Evolutionary conservation across 2,888 invertebrate genomes (phyloP).

Genomic region (Acronicta aceris): DNA sequence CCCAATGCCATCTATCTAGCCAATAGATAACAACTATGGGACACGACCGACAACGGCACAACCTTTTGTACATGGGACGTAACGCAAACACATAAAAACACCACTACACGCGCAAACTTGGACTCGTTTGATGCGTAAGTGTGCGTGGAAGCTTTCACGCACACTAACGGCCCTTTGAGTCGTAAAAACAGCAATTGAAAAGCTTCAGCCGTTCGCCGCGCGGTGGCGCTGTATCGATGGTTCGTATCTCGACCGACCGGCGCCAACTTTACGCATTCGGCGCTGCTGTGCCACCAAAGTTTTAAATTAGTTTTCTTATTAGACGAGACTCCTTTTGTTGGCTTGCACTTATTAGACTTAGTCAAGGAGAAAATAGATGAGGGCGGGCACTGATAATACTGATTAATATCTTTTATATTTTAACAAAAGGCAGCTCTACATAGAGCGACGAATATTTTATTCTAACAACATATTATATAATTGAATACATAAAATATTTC

Average conservation of each 20-base stretch:
- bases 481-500: too few relatives aligned
- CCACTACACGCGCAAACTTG: slow-evolving; percentile 78
- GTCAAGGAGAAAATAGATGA: slow-evolving; percentile 53
- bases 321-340: slow-evolving; percentile 65
- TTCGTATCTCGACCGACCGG: slow-evolving; percentile 69
- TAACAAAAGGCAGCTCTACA: slow-evolving; percentile 9
- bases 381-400: slow-evolving; percentile 28
- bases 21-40: slow-evolving; percentile 77
- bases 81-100: slow-evolving; percentile 78
- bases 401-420: slow-evolving; percentile 37
- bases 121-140: slow-evolving; percentile 70
- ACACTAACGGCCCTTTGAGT: slow-evolving; percentile 68
- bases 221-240: slow-evolving; percentile 82
- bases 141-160: slow-evolving; percentile 80
- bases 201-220: slow-evolving; percentile 86
- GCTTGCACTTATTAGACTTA: slow-evolving; percentile 64
- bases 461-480: too few relatives aligned
- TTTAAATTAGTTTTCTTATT: slow-evolving; percentile 78
- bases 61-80: slow-evolving; percentile 78
- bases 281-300: slow-evolving; percentile 77
- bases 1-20: slow-evolving; percentile 84
- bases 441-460: background rate
- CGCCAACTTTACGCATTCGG: slow-evolving; percentile 70
- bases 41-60: slow-evolving; percentile 65
- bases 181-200: slow-evolving; percentile 83